Base-by-base conservation (phyloP, 2,888 invertebrate species). In the Sepioteuthis lessoniana region DNA sequence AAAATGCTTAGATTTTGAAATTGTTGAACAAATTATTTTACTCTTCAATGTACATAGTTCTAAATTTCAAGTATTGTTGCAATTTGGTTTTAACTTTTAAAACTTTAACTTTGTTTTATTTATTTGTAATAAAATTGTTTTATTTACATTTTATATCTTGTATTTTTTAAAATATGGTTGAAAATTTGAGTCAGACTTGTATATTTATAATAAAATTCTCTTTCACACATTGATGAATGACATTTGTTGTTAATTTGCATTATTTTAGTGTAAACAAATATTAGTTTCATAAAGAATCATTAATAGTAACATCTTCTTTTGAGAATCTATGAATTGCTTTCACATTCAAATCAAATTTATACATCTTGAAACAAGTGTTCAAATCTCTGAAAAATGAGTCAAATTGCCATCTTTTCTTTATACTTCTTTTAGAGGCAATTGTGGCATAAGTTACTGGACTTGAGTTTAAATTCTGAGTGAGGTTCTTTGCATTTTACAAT, bases 61-160 rank as follows among this genome's bases (percentile, higher is more conserved):
- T 76, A 76, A 76, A 7, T 76, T 76, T 76, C 76, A n/a, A 55
- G 28, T 55, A 55, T 55, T 55, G 55, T n/a, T n/a, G n/a, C n/a
- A n/a, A n/a, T 35, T 76, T 76, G 76, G n/a, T 76, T 35, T 76
- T 76, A 35, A 55, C 28, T 55, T 55, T 55, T 42, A 42, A 76
- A 76, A 76, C n/a, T n/a, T 60, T 60, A 1, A 60, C 28, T 76
- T 76, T n/a, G n/a, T 76, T 76, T 76, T 76, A 76, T 76, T 76
- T 76, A 76, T 76, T 76, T 76, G 76, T 76, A 76, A n/a, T 76
- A 76, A 76, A 55, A 35, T 76, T 76, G 76, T 76, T 76, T 55
- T n/a, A 76, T 76, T 76, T 76, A 76, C 76, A n/a, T 76, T 76
- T 76, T 76, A 76, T 76, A 76, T 76, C n/a, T 76, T 76, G 76